Evolutionary conservation across 2,113 vertebrate species (phyloP), one percentile per base, ranked within the genome.

Genomic region (Grus americana): DNA sequence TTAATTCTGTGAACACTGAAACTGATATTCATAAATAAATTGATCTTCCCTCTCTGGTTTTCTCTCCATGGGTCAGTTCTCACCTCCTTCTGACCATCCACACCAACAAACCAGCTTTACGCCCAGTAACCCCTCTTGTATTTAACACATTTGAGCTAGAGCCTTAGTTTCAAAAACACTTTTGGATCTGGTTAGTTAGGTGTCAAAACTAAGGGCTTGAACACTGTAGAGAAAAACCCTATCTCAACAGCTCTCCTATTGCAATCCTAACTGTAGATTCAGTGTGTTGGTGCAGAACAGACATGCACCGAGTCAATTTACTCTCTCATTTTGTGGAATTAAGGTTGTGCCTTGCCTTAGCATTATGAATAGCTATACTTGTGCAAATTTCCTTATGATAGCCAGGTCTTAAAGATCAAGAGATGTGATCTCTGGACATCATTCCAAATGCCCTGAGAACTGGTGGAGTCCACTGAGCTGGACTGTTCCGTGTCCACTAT

Each of bases 21-120:
- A 85, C 40, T 61, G 62, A 91, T 81, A 85, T 49, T 94, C 52
- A 87, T 86, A 92, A 82, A 82, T 30, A 86, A 79, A 93, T 50
- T 86, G n/a, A 67, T 88, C 65, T 88, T 71, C 19, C 19, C 17
- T 74, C 40, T 91, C 67, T 82, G 22, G 0, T 80, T 94, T 96
- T 80, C 55, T 82, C 36, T 79, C 55, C 1, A 1, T 73, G 67
- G 21, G 55, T 86, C 46, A 88, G 63, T 88, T 93, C 50, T 55
- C 16, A 58, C 23, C 59, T 11, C 38, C 34, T 72, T 72, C 57
- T 74, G n/a, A 46, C 26, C 74, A 66, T 38, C 14, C 32, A 40
- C n/a, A 49, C 16, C 12, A 65, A 75, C 58, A 85, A 73, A 79
- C 34, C 21, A 44, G 9, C 32, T 42, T 84, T 47, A 46, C 6